Evolutionary conservation across 1,140 invertebrate genomes (phyloP), one percentile per base, ranked within the genome.

Genomic region (Pseudomyrmex flavicornis): DNA sequence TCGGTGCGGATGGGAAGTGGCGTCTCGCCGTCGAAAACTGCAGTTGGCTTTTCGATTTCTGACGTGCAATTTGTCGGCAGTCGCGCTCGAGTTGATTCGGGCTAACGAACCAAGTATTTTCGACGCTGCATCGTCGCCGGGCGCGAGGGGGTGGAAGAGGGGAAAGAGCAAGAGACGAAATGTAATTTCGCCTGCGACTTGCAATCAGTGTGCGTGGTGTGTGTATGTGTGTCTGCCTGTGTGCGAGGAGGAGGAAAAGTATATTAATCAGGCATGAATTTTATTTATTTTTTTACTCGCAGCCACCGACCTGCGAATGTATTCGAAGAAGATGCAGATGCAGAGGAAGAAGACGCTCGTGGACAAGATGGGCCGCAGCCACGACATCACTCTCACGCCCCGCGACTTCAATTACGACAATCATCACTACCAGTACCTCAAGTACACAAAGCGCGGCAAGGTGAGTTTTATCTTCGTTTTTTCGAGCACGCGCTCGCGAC

Each of bases 371-470:
- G 96, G 88, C 92, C 95, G 89, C 95, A 96, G 87, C 58, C 89
- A 90, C 44, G 93, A 94, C 72, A 94, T 94, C 90, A 97, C 96
- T 48, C 96, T 97, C 90, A 97, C 96, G 7, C 96, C 96, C 7
- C 96, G 97, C 88, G 97, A 97, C 91, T 97, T 97, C 92, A 97
- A 97, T 92, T 97, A 97, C 89, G 96, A 97, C 88, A 97, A 97
- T 95, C 97, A 97, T 93, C 97, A 97, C 92, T 97, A 97, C 93
- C 97, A 97, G 89, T 97, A 97, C 91, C 96, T 97, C 87, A 97
- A 97, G 92, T 97, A 97, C 90, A 96, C 96, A 22, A 97, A 97
- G 90, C 96, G 96, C 86, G 95, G 95, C 88, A 97, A 97, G 95
- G 96, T 96, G 91, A 94, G 93, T 85, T 59, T 15, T n/a, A 72